phyloP scores from a whole-genome alignment of 2,888 invertebrate genomes.

The Rhodophaea formosa region DNA sequence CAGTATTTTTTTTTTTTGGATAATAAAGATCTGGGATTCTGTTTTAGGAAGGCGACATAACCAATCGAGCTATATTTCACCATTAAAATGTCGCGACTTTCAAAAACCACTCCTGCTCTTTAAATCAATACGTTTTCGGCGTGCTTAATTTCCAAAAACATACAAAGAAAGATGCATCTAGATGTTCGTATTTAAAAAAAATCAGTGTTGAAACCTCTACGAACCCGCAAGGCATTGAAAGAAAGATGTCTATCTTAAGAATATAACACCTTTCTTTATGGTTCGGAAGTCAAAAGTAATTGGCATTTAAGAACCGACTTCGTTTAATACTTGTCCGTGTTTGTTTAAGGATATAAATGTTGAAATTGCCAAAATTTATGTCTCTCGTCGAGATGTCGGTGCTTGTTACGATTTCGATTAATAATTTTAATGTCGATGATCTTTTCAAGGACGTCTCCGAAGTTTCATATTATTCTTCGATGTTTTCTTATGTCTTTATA shows the following conservation, averaged over 20 bases:
- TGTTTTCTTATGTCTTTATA: neutral
- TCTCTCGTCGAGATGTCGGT: neutral
- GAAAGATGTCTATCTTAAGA: too few species aligned
- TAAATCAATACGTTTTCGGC: neutral
- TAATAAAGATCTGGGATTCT: too few species aligned
- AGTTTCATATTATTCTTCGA: neutral
- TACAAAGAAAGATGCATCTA: too few species aligned
- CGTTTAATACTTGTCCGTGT: neutral
- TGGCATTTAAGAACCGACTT: slow-evolving; percentile 16
- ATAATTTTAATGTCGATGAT: neutral
- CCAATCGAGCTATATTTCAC: too few species aligned
- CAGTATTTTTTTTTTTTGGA: too few species aligned
- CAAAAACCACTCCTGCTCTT: neutral
- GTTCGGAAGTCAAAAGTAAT: neutral
- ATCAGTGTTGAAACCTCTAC: too few species aligned
- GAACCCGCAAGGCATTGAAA: too few species aligned
- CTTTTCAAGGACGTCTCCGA: neutral
- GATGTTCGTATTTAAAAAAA: too few species aligned
- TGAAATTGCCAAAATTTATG: neutral
- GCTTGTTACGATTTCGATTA: neutral
- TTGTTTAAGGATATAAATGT: neutral
- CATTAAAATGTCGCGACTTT: neutral
- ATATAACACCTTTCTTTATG: neutral
- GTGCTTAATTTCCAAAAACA: too few species aligned
- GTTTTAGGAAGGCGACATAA: too few species aligned